A percentile compares a stretch with the other conserved stretches of the same genome.
phyloP scores from a whole-genome alignment of 2,113 vertebrate genomes.

The Neoarius graeffei region DNA sequence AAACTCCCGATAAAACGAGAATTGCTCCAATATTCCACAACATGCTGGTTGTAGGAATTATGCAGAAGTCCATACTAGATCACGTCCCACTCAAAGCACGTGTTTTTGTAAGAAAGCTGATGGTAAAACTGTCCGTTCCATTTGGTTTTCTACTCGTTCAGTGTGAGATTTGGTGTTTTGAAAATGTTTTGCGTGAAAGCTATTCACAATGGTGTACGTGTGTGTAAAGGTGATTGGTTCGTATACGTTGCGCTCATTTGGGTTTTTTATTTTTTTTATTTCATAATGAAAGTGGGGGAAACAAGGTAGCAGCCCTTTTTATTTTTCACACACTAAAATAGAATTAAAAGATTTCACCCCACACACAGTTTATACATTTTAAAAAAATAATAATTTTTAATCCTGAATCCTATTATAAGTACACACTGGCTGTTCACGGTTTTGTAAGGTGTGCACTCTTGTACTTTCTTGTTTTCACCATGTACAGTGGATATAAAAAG shows the following conservation, averaged over 20 bases:
- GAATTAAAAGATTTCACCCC: neutral
- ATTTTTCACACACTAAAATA: neutral
- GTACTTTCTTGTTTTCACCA: too few relatives aligned
- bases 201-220: neutral
- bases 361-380: too few relatives aligned
- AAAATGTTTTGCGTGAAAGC: neutral
- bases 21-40: neutral
- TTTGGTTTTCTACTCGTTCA: neutral
- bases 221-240: neutral
- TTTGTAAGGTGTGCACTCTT: too few relatives aligned
- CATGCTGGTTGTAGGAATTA: conserved; percentile 18
- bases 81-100: neutral
- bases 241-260: neutral
- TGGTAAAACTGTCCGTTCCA: neutral
- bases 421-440: too few relatives aligned
- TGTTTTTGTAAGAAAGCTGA: neutral
- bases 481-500: too few relatives aligned
- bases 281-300: neutral
- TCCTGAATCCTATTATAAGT: too few relatives aligned
- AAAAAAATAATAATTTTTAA: too few relatives aligned
- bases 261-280: neutral
- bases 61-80: conserved; percentile 3
- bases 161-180: neutral
- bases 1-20: neutral
- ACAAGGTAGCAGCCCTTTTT: neutral